Evolutionary conservation across 2,888 invertebrate genomes (phyloP), one percentile per base, ranked within the genome.

Genomic region (Eudasyphora cyanicolor): DNA sequence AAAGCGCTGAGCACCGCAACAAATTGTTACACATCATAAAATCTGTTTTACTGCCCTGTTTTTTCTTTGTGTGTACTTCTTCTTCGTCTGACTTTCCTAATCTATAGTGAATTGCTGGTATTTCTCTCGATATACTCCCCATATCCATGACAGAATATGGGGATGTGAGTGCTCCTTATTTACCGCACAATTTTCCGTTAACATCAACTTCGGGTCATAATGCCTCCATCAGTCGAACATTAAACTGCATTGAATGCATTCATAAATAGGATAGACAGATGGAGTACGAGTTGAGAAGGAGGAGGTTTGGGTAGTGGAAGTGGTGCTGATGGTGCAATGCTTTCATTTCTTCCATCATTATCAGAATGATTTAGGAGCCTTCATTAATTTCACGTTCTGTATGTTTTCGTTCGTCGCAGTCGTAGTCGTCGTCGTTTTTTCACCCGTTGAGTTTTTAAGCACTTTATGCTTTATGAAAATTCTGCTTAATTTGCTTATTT

Each of bases 1-100:
- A 19, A 49, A 49, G 2, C n/a, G 57, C 24, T 57, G 27, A n/a
- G n/a, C 14, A 35, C 27, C 49, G 17, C 90, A 89, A 91, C 91
- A 91, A 91, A 91, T 91, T 90, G 90, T 89, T 89, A 88, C 91
- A 91, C 89, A 87, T 89, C 89, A 91, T 91, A 90, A 91, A 91
- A 89, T 86, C 86, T 85, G 62, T 79, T 79, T 79, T 74, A 83
- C 70, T 79, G 60, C 27, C 75, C 67, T 79, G 76, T 76, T 76
- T 57, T 76, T 81, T 78, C 76, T 69, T 12, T 51, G 54, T 73
- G n/a, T 17, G 24, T 57, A 35, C 51, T 51, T 7, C 12, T 45
- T 45, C 12, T 45, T 32, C 32, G 8, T 38, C 10, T 38, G n/a
- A 12, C 3, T 45, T 45, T 12, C 21, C 35, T 69, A 62, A 64